phyloP scores from a whole-genome alignment of 1,140 invertebrate species.

The Potamilus streckersoni region DNA sequence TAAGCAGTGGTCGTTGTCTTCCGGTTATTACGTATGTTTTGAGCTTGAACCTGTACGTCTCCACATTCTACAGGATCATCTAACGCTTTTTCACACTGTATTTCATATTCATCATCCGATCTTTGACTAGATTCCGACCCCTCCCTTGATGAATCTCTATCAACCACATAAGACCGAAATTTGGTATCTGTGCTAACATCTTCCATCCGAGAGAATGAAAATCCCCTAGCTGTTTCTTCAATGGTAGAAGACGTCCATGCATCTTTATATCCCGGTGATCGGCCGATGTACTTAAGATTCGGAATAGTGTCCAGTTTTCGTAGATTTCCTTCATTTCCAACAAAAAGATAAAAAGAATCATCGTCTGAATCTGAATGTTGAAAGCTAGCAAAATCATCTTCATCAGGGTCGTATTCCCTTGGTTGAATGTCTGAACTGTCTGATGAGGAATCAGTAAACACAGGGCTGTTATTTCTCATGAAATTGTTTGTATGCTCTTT shows the following conservation, averaged over 20 bases:
- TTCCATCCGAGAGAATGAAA: constrained; percentile 28
- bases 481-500: too few species aligned
- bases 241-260: constrained; percentile 24
- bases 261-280: constrained; percentile 23
- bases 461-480: too few species aligned
- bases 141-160: neutral
- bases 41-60: too few species aligned
- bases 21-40: too few species aligned
- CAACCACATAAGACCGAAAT: constrained; percentile 19
- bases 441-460: constrained; percentile 7
- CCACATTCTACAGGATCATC: too few species aligned
- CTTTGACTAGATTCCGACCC: too few species aligned
- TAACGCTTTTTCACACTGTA: too few species aligned
- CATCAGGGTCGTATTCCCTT: constrained; percentile 27
- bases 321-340: constrained; percentile 19
- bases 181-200: constrained; percentile 25
- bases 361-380: constrained; percentile 24
- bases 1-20: neutral
- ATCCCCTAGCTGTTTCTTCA: constrained; percentile 21
- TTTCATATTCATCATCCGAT: too few species aligned
- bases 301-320: constrained; percentile 28
- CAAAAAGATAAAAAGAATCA: constrained; percentile 24
- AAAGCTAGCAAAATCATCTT: constrained; percentile 26
- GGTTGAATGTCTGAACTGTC: constrained; percentile 27
- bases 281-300: constrained; percentile 30